These are phyloP conservation scores for Euthynnus affinis DNA, from an alignment of 2,797 vertebrate genomes.

Conservation along the genomic window DNA sequence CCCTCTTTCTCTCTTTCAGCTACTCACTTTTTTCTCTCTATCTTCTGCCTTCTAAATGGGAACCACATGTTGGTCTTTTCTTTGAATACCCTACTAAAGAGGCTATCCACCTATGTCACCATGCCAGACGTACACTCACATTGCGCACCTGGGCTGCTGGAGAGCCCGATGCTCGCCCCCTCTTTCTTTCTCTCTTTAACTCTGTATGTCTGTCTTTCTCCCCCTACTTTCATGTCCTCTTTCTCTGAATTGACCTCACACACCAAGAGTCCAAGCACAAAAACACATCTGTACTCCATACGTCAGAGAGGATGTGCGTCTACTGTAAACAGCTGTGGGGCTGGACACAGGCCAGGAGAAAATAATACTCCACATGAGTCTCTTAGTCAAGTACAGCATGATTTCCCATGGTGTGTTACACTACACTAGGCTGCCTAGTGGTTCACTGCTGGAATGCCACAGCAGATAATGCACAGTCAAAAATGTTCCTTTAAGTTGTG, in stretches of 20 bases:
- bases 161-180: slow-evolving; percentile 9
- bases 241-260: slow-evolving; percentile 36
- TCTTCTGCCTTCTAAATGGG: slow-evolving; percentile 52
- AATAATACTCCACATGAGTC: slow-evolving; percentile 18
- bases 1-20: background rate
- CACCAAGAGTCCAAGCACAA: slow-evolving; percentile 38
- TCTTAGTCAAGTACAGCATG: slow-evolving; percentile 18
- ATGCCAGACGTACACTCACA: slow-evolving; percentile 52
- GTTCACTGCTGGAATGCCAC: background rate
- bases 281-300: slow-evolving; percentile 73
- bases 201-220: background rate
- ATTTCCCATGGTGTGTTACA: slow-evolving; percentile 47
- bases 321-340: slow-evolving; percentile 68
- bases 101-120: slow-evolving; percentile 45
- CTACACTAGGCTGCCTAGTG: slow-evolving; percentile 20
- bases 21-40: slow-evolving; percentile 5
- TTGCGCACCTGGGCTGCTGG: slow-evolving; percentile 58
- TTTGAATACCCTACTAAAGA: slow-evolving; percentile 30
- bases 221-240: slow-evolving; percentile 11
- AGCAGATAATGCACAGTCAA: background rate
- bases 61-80: slow-evolving; percentile 64
- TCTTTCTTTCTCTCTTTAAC: slow-evolving; percentile 3
- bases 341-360: slow-evolving; percentile 62
- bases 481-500: background rate
- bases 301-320: slow-evolving; percentile 62